phyloP scores from a whole-genome alignment of 2,888 invertebrate genomes.

The Hyposoter dolosus region DNA sequence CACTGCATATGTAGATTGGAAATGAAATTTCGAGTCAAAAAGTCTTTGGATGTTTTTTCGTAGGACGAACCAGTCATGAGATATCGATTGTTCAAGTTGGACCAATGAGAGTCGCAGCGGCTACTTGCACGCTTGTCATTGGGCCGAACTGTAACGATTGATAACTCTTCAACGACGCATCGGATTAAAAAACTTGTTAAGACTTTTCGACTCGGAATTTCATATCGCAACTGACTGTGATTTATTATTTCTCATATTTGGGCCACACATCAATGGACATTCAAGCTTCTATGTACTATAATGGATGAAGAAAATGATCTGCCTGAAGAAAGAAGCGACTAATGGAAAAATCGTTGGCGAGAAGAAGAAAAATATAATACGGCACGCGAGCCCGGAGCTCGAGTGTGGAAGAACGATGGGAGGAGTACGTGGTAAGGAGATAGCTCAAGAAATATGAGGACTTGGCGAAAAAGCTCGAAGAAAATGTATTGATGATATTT shows the following conservation, averaged over 20 bases:
- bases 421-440: not conserved
- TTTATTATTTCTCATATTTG: not conserved
- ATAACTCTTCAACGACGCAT: not conserved
- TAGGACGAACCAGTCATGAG: not conserved
- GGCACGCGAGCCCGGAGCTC: not conserved
- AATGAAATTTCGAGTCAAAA: not conserved
- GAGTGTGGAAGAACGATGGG: constrained; percentile 7
- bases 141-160: not conserved
- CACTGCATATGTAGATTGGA: not conserved
- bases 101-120: not conserved
- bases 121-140: not conserved
- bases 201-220: not conserved
- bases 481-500: constrained; percentile 60
- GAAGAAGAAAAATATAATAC: constrained; percentile 57
- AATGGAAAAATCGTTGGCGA: constrained; percentile 50
- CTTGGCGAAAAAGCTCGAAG: constrained; percentile 4
- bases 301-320: constrained; percentile 30
- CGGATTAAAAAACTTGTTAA: not conserved
- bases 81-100: not conserved
- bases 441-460: constrained; percentile 20
- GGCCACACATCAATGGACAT: not conserved
- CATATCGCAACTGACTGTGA: not conserved
- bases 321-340: constrained; percentile 39
- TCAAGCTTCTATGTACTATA: not conserved
- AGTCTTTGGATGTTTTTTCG: not conserved